phyloP scores from a whole-genome alignment of 2,113 vertebrate species.

The Platichthys stellatus region DNA sequence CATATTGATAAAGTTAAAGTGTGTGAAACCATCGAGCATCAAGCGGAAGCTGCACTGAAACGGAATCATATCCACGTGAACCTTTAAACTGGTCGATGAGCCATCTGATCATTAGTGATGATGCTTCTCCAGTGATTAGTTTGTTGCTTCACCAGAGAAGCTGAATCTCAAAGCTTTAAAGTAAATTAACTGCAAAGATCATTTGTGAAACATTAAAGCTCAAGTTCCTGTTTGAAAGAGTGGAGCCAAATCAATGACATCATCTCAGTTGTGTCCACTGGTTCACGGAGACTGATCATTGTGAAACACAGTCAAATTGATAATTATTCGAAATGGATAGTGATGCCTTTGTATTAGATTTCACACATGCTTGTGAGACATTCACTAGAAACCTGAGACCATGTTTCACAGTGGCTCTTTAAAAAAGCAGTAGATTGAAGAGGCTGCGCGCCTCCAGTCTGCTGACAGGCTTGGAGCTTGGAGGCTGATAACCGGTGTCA shows the following conservation, averaged over 20 bases:
- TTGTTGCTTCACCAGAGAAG: neutral
- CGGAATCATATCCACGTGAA: neutral
- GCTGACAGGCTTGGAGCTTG: constrained; percentile 9
- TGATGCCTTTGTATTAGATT: neutral
- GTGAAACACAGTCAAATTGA: neutral
- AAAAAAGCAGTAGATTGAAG: neutral
- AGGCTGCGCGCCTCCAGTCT: constrained; percentile 1
- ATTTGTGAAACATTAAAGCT: neutral
- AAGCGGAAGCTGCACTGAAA: neutral
- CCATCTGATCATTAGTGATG: constrained; percentile 6
- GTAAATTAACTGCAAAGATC: too few species aligned
- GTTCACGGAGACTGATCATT: neutral
- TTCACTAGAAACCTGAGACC: neutral
- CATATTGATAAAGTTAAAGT: neutral
- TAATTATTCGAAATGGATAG: neutral
- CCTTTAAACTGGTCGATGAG: neutral
- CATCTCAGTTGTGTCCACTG: neutral
- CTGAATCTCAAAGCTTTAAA: neutral
- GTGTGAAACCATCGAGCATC: neutral
- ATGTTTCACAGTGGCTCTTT: neutral
- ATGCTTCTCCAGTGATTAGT: neutral
- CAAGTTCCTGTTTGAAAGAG: neutral
- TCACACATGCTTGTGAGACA: too few species aligned
- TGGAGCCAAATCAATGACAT: neutral
- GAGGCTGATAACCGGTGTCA: constrained; percentile 8